phyloP scores from a whole-genome alignment of 2,113 vertebrate species.

The Malurus melanocephalus region DNA sequence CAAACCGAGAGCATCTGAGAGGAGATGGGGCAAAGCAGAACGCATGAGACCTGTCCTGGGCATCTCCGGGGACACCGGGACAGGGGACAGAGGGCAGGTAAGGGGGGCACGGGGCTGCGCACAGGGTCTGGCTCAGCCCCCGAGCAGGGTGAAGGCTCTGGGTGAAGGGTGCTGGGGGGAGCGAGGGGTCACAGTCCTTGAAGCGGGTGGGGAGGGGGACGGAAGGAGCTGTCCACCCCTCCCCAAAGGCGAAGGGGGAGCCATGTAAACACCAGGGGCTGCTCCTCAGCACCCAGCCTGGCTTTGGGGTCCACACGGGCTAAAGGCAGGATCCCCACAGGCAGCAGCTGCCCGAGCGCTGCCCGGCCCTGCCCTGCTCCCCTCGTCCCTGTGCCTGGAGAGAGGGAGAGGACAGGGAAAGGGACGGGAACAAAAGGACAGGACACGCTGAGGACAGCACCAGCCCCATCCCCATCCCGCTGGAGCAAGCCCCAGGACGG shows the following conservation, averaged over 20 bases:
- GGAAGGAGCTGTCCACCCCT: background rate
- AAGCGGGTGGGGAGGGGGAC: background rate
- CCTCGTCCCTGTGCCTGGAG: background rate
- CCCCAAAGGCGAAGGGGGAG: background rate
- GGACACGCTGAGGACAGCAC: background rate
- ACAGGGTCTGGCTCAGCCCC: background rate
- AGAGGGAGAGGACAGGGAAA: background rate
- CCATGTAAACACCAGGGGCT: background rate
- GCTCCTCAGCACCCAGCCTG: background rate
- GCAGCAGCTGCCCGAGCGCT: background rate
- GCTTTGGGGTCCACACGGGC: background rate
- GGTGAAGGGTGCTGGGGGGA: background rate
- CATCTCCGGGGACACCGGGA: rapidly evolving
- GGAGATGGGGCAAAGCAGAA: background rate
- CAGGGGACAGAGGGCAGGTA: background rate
- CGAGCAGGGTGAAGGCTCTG: background rate
- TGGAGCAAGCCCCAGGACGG: background rate
- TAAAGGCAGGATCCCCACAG: background rate
- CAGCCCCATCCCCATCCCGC: background rate
- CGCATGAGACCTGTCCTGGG: rapidly evolving
- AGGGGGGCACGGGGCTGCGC: background rate
- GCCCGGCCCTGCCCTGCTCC: background rate
- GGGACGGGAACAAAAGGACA: background rate
- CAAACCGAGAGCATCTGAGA: background rate
- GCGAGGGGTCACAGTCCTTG: background rate